A percentile compares a stretch with the other conserved stretches of the same genome.
phyloP scores from a whole-genome alignment of 2,888 invertebrate species.

The Callyntrura guangdongensis region DNA sequence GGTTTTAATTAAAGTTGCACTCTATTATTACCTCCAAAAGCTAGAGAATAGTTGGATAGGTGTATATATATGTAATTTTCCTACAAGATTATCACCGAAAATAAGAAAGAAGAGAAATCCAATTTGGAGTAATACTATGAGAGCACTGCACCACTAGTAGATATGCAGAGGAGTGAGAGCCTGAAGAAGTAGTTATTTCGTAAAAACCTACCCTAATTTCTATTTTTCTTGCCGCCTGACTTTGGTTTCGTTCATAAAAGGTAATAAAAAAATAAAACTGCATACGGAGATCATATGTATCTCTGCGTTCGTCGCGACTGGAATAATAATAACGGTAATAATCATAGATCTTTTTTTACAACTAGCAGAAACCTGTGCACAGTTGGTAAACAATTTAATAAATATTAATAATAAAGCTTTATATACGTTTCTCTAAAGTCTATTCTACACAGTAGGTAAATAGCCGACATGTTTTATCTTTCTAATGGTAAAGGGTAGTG shows the following conservation, averaged over 20 bases:
- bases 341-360: constrained; percentile 14
- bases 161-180: background rate
- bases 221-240: background rate
- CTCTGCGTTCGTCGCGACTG: background rate
- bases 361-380: too few relatives aligned
- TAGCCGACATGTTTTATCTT: background rate
- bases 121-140: background rate
- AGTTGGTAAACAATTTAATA: background rate
- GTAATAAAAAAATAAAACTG: constrained; percentile 67
- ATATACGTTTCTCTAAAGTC: background rate
- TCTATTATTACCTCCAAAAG: background rate
- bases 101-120: background rate
- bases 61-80: background rate
- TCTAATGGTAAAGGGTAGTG: constrained; percentile 77
- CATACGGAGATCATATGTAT: background rate
- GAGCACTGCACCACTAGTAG: background rate
- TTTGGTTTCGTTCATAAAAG: constrained; percentile 49
- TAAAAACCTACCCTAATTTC: background rate
- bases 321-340: constrained; percentile 3
- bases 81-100: constrained; percentile 4
- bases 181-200: constrained; percentile 37
- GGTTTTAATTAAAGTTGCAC: constrained; percentile 34
- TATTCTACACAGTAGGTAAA: background rate
- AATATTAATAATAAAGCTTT: constrained; percentile 1
- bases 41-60: background rate